phyloP scores from a whole-genome alignment of 2,797 vertebrate genomes.

The Mionectes olivaceus region DNA sequence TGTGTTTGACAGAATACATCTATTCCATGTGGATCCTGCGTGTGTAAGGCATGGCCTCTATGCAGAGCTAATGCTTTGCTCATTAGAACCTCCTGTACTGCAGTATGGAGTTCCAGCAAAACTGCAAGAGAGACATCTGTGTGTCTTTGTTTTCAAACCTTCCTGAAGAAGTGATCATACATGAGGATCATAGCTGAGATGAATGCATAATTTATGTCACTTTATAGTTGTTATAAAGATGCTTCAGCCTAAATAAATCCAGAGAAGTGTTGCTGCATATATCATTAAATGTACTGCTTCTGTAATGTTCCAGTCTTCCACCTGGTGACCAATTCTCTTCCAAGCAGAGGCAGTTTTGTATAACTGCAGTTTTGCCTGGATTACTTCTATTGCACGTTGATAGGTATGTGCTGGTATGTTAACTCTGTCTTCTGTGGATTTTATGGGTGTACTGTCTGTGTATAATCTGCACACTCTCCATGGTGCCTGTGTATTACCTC shows the following conservation, averaged over 20 bases:
- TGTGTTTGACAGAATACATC: neutral
- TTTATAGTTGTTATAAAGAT: neutral
- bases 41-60: neutral
- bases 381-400: neutral
- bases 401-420: neutral
- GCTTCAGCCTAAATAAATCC: neutral
- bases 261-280: neutral
- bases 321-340: neutral
- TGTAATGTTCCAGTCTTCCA: neutral
- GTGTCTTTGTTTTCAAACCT: neutral
- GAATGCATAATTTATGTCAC: neutral
- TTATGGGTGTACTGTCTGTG: neutral
- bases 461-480: neutral
- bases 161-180: neutral
- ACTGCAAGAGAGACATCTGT: neutral
- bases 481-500: neutral
- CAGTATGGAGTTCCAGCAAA: neutral
- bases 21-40: neutral
- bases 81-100: neutral
- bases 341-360: neutral
- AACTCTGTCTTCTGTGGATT: neutral
- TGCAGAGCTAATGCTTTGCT: neutral
- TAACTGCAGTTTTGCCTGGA: neutral
- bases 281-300: neutral
- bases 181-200: neutral